These are phyloP conservation scores for Mormyrops attenuatus DNA, from an alignment of 2,797 vertebrate genomes.

Conservation along the genomic window DNA sequence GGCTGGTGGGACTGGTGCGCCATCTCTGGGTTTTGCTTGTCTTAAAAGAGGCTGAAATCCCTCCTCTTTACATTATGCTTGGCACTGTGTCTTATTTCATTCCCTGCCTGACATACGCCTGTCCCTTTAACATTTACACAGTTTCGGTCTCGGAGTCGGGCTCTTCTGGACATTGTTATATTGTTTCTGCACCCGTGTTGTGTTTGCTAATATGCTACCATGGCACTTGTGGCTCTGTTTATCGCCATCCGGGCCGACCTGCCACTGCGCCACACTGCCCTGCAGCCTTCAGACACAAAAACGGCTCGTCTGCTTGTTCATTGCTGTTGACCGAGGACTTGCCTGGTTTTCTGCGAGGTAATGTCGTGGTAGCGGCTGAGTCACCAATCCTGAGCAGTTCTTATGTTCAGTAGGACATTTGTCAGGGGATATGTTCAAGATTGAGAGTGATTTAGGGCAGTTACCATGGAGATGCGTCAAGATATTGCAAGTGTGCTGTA, in stretches of 20 bases:
- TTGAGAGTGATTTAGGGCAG: background rate
- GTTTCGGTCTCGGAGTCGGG: background rate
- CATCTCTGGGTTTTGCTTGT: background rate
- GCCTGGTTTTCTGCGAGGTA: background rate
- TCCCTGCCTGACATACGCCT: background rate
- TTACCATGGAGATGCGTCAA: background rate
- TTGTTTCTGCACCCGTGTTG: background rate
- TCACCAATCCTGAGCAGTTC: background rate
- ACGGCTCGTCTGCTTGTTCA: background rate
- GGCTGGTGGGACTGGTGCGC: background rate
- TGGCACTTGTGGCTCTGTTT: background rate
- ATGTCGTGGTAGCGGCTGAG: background rate
- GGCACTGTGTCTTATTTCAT: background rate
- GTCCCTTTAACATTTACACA: background rate
- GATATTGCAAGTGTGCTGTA: background rate
- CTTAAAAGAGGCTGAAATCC: background rate
- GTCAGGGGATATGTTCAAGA: background rate
- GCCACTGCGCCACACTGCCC: background rate
- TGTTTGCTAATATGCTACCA: constrained; percentile 1
- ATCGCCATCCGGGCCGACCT: background rate
- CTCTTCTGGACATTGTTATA: background rate
- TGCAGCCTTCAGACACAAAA: background rate
- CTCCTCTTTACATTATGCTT: background rate
- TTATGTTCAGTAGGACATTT: constrained; percentile 1
- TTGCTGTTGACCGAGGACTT: background rate